Conservation (phyloP, 2,888 invertebrate species). For the Orthonychiurus folsomi region DNA sequence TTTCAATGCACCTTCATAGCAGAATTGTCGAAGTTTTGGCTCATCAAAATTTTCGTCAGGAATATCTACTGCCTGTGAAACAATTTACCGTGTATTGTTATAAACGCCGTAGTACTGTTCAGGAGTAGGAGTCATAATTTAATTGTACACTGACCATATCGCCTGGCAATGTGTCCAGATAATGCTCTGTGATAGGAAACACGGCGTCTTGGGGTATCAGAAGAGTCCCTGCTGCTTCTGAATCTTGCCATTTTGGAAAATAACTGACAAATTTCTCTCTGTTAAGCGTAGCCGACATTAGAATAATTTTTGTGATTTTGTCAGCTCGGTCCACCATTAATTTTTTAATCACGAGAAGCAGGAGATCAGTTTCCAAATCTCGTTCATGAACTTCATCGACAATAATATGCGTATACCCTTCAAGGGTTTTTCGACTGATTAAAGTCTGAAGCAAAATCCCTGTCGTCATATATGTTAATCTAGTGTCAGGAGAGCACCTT, state of each 20-base stretch:
- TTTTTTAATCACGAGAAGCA: constrained; percentile 70
- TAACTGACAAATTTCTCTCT: constrained; percentile 61
- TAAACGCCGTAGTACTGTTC: neutral
- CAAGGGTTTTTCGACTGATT: constrained; percentile 60
- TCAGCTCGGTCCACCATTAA: constrained; percentile 58
- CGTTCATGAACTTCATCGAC: constrained; percentile 92
- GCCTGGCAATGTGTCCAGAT: too few species aligned
- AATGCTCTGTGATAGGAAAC: constrained; percentile 20
- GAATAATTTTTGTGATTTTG: constrained; percentile 57
- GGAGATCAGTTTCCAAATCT: constrained; percentile 83
- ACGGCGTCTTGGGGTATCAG: constrained; percentile 13
- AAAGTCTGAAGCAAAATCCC: constrained; percentile 75
- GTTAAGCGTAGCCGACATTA: constrained; percentile 93
- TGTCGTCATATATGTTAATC: constrained; percentile 78
- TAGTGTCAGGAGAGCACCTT: constrained; percentile 51
- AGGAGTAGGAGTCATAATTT: too few species aligned
- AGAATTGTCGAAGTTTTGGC: constrained; percentile 53
- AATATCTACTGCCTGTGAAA: too few species aligned
- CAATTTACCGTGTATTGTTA: neutral
- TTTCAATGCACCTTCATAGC: constrained; percentile 55
- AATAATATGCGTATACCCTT: constrained; percentile 76
- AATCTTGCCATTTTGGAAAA: constrained; percentile 42
- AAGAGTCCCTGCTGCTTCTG: constrained; percentile 4
- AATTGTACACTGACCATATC: too few species aligned
- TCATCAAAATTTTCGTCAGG: constrained; percentile 43